phyloP scores from a whole-genome alignment of 1,140 invertebrate genomes.

The Aradophagus sp. region DNA sequence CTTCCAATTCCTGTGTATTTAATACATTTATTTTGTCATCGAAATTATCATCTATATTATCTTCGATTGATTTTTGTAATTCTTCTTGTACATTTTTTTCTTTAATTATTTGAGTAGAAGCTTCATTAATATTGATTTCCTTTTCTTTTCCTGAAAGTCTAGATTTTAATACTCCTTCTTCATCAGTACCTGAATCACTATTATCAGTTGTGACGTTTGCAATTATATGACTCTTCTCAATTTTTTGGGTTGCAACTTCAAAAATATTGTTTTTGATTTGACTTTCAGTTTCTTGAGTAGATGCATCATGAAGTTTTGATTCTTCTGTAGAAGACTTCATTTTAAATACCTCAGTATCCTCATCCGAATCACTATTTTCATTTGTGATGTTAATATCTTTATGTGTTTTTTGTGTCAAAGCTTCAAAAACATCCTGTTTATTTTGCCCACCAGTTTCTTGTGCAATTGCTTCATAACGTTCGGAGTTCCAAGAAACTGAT shows the following conservation, averaged over 20 bases:
- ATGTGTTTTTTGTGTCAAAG: not conserved
- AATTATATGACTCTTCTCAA: not conserved
- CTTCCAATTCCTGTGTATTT: no score
- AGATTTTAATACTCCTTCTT: no score
- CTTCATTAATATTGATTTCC: not conserved
- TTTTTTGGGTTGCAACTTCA: slow-evolving; percentile 7
- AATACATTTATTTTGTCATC: no score
- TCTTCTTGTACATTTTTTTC: not conserved
- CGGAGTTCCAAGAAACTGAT: not conserved
- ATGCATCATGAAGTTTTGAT: not conserved
- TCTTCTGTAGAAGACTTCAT: slow-evolving; percentile 3
- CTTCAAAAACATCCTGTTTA: not conserved
- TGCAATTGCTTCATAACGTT: not conserved
- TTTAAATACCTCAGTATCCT: not conserved
- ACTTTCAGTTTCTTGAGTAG: not conserved
- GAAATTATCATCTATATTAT: no score
- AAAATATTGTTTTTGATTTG: slow-evolving; percentile 1
- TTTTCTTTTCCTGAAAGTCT: no score
- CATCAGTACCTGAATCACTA: no score
- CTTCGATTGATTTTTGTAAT: not conserved
- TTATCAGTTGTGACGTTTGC: no score
- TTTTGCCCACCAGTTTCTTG: not conserved
- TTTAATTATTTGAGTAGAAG: not conserved
- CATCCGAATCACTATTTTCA: not conserved
- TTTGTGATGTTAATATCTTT: not conserved